Conservation (phyloP, 2,797 vertebrate species). For the Ceryle rudis region DNA sequence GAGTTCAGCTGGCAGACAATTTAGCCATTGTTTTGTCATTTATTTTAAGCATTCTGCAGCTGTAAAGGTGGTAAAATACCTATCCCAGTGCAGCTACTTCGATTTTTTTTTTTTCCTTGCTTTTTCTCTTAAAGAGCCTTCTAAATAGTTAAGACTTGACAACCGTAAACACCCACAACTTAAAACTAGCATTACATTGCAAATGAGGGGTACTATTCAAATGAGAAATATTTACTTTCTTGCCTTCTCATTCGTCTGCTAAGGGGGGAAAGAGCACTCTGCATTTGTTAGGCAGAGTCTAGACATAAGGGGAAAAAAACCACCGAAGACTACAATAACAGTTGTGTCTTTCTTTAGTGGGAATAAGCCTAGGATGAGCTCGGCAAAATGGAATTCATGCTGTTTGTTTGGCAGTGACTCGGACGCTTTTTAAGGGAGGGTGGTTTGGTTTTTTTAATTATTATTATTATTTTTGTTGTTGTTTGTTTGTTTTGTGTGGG, state of each 20-base stretch:
- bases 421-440: constrained; percentile 1
- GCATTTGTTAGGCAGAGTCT: constrained; percentile 65
- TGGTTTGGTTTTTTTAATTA: not conserved
- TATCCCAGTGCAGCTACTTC: not conserved
- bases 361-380: constrained; percentile 65
- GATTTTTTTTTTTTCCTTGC: not conserved
- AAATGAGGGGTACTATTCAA: constrained; percentile 38
- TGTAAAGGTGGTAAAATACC: constrained; percentile 30
- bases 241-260: constrained; percentile 42
- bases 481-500: not conserved
- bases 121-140: not conserved
- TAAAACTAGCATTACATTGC: constrained; percentile 50
- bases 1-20: constrained; percentile 32
- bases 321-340: constrained; percentile 57
- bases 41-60: constrained; percentile 1
- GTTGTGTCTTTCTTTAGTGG: constrained; percentile 63
- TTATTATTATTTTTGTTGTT: not conserved
- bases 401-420: constrained; percentile 46
- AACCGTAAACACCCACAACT: constrained; percentile 53
- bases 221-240: constrained; percentile 66
- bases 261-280: not conserved
- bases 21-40: constrained; percentile 8
- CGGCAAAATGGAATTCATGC: constrained; percentile 49
- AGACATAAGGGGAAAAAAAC: constrained; percentile 60
- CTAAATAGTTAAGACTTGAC: constrained; percentile 24